Conservation (phyloP, 2,113 vertebrate species). For the Ailuropoda melanoleuca region DNA sequence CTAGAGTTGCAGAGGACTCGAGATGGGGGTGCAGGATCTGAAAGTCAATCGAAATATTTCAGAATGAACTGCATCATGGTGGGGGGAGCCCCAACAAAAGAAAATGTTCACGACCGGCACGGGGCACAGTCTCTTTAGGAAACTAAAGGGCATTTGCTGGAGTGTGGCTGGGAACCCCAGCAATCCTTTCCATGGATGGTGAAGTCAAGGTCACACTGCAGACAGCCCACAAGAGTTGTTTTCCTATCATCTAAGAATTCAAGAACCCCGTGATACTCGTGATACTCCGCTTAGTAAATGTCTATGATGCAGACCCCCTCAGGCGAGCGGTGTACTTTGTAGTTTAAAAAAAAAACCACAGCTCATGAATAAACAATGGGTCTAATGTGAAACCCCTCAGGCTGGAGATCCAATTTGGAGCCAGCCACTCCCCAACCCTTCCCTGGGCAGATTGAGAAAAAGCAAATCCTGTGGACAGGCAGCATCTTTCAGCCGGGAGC, state of each 20-base stretch:
- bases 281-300: neutral
- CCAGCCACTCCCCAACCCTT: neutral
- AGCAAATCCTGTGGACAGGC: rapidly evolving
- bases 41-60: conserved; percentile 1
- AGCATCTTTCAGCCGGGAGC: neutral
- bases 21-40: neutral
- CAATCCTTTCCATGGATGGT: rapidly evolving
- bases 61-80: neutral
- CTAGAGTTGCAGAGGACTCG: neutral
- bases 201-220: neutral
- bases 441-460: neutral
- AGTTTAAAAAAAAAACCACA: conserved; percentile 17
- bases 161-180: neutral
- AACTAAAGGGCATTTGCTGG: neutral
- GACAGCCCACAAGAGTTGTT: neutral
- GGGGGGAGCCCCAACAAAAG: rapidly evolving
- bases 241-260: neutral
- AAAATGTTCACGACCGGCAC: rapidly evolving
- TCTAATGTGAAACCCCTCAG: conserved; percentile 11
- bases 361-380: conserved; percentile 67
- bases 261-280: rapidly evolving
- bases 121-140: neutral
- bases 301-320: neutral
- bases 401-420: neutral
- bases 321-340: conserved; percentile 52